phyloP scores from a whole-genome alignment of 2,113 vertebrate species.

The Cariama cristata region DNA sequence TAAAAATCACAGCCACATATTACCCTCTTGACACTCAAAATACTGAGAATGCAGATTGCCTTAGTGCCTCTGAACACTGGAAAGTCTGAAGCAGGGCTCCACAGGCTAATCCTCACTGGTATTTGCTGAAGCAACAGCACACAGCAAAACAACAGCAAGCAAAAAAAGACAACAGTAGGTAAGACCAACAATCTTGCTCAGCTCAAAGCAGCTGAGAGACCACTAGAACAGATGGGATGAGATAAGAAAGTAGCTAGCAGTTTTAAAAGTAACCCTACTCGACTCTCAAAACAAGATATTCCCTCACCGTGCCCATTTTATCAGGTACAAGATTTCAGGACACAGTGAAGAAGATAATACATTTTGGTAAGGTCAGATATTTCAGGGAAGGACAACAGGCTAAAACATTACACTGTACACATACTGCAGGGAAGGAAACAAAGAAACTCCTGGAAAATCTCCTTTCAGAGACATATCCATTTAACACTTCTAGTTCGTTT shows the following conservation, averaged over 20 bases:
- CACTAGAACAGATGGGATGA: neutral
- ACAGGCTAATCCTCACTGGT: neutral
- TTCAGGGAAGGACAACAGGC: neutral
- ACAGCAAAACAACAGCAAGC: neutral
- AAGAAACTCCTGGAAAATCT: neutral
- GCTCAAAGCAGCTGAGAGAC: neutral
- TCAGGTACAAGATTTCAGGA: neutral
- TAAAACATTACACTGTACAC: neutral
- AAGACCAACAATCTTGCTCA: neutral
- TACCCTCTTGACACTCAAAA: neutral
- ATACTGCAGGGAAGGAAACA: neutral
- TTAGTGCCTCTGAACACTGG: neutral
- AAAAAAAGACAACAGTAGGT: neutral
- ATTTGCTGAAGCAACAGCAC: neutral
- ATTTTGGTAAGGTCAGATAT: neutral
- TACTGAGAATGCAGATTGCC: neutral
- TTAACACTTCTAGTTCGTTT: neutral
- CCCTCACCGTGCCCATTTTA: accelerated
- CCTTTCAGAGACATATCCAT: neutral
- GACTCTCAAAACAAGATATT: neutral
- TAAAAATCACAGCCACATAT: neutral
- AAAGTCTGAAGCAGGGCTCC: neutral
- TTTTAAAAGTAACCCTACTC: neutral
- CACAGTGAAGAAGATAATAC: accelerated
- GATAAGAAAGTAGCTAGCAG: too few species aligned